Evolutionary conservation across 2,797 vertebrate genomes (phyloP).

Genomic region (Chelmon rostratus): DNA sequence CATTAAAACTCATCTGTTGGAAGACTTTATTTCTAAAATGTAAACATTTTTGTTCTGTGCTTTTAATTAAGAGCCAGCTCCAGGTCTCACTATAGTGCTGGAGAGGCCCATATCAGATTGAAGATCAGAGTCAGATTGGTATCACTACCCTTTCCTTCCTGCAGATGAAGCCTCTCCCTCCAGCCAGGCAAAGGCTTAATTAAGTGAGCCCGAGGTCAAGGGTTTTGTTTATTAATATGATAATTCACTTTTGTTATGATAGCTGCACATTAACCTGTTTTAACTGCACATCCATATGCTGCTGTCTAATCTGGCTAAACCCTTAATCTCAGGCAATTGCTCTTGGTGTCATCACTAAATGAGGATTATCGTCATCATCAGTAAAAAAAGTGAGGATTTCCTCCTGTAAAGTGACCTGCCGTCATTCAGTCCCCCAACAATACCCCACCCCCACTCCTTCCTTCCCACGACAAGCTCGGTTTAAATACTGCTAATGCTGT

Average conservation of each 20-base stretch:
- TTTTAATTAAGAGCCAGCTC: conserved; percentile 29
- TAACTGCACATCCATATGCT: conserved; percentile 54
- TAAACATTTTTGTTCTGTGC: conserved; percentile 7
- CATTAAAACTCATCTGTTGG: background rate
- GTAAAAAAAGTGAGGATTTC: conserved; percentile 71
- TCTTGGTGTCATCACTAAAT: conserved; percentile 64
- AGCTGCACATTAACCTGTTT: conserved; percentile 47
- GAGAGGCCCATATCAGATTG: conserved; percentile 25
- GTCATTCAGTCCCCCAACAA: conserved; percentile 11
- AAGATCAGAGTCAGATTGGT: conserved; percentile 36
- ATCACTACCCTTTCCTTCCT: conserved; percentile 26
- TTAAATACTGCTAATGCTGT: conserved; percentile 79
- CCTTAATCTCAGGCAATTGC: conserved; percentile 68
- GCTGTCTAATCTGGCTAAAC: conserved; percentile 49
- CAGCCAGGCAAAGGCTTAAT: conserved; percentile 41
- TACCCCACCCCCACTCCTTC: conserved; percentile 28
- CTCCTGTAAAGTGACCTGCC: conserved; percentile 65
- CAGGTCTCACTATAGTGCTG: conserved; percentile 4
- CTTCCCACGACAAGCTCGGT: conserved; percentile 65
- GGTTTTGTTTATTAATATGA: conserved; percentile 40
- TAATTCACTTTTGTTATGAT: conserved; percentile 43
- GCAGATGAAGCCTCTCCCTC: conserved; percentile 18
- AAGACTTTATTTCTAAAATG: background rate
- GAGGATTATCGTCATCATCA: conserved; percentile 70
- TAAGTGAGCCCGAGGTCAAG: conserved; percentile 47